phyloP scores from a whole-genome alignment of 2,888 invertebrate genomes.

The Cristatella mucedo region DNA sequence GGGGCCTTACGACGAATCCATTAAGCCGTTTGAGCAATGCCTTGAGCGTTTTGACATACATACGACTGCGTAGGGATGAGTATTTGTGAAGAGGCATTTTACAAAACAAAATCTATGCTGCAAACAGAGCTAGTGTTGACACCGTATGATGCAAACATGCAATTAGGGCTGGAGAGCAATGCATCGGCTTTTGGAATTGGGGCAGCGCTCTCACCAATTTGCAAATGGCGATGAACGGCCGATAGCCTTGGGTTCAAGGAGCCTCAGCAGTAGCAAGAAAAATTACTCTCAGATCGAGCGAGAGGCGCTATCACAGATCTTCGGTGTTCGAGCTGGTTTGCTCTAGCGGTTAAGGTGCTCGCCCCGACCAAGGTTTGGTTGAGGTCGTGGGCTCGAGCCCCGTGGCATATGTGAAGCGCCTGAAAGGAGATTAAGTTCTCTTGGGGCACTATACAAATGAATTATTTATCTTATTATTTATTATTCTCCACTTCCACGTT shows the following conservation, averaged over 20 bases:
- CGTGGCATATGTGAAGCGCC: too few species aligned
- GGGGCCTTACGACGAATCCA: too few species aligned
- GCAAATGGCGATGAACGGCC: constrained; percentile 31
- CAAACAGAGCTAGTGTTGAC: constrained; percentile 15
- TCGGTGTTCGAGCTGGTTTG: constrained; percentile 28
- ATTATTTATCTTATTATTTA: too few species aligned
- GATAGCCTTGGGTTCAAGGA: constrained; percentile 34
- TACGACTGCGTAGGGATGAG: too few species aligned
- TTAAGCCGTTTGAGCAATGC: too few species aligned
- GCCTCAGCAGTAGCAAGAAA: constrained; percentile 32
- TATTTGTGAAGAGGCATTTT: neutral
- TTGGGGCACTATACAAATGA: too few species aligned
- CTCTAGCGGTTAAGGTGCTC: too few species aligned
- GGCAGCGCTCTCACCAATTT: constrained; percentile 26
- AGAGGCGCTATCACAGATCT: constrained; percentile 34
- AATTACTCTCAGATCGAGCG: constrained; percentile 32
- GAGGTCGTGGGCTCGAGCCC: too few species aligned
- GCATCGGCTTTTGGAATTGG: constrained; percentile 25
- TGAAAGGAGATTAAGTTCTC: too few species aligned
- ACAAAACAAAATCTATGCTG: constrained; percentile 13
- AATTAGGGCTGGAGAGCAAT: constrained; percentile 26
- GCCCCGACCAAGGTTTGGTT: too few species aligned
- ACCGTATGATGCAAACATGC: constrained; percentile 20
- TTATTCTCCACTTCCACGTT: constrained; percentile 35
- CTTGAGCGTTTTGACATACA: too few species aligned